Conservation (phyloP, 2,113 vertebrate genomes). For the Struthio camelus region DNA sequence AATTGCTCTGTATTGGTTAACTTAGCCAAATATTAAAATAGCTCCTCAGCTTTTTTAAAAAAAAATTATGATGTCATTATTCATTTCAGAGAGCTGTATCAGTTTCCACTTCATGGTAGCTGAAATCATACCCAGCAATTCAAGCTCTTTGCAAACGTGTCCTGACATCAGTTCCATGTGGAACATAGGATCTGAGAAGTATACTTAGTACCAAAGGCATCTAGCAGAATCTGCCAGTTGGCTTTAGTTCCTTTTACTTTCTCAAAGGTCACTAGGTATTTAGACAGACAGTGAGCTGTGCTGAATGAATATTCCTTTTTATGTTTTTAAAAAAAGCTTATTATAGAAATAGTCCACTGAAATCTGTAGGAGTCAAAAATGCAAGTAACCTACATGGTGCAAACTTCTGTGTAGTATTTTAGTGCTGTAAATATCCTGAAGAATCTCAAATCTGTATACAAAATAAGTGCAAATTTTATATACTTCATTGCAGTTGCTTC, state of each 20-base stretch:
- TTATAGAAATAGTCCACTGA: not conserved
- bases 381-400: not conserved
- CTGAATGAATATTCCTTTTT: not conserved
- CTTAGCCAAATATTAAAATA: not conserved
- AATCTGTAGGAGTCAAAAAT: not conserved
- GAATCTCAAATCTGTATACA: not conserved
- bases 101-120: not conserved
- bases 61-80: not conserved
- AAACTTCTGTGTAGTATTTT: not conserved
- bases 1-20: not conserved
- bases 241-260: not conserved
- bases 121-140: not conserved
- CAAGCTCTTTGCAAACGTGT: not conserved
- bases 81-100: not conserved
- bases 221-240: not conserved
- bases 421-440: not conserved
- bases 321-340: not conserved
- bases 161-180: not conserved
- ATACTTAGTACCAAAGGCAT: not conserved
- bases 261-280: not conserved
- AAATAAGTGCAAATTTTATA: not conserved
- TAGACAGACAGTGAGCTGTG: not conserved
- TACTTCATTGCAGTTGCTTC: not conserved
- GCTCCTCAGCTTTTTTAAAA: not conserved
- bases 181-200: not conserved